These are phyloP conservation scores for Pentamera pediparva DNA, from an alignment of 53 echinoderm and acorn worm genomes.

Conservation along the genomic window DNA sequence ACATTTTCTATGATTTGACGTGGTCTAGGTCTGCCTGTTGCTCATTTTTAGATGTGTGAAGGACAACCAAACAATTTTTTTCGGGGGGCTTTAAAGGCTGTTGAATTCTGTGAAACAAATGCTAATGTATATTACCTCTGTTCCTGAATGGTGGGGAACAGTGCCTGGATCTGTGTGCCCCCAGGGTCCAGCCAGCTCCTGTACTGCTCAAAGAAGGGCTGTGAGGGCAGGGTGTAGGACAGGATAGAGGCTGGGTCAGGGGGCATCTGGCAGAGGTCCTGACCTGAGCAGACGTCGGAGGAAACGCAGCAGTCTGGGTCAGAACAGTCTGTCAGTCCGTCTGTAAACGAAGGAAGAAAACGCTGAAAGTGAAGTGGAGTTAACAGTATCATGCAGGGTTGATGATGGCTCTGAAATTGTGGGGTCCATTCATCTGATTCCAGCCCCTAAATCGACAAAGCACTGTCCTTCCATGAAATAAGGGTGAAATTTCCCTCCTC, in stretches of 20 bases:
- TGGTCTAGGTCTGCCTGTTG: no score
- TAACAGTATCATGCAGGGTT: background rate
- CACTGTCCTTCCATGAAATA: no score
- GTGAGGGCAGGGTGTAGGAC: slow-evolving; percentile 37
- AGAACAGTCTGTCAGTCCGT: slow-evolving; percentile 75
- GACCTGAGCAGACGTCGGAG: slow-evolving; percentile 52
- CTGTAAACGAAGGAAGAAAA: slow-evolving; percentile 11
- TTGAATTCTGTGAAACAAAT: background rate
- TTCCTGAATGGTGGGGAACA: slow-evolving; percentile 17
- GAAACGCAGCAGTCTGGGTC: slow-evolving; percentile 89
- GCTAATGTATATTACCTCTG: slow-evolving; percentile 14
- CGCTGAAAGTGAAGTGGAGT: background rate
- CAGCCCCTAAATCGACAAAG: no score
- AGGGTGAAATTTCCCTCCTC: no score
- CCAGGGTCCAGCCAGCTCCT: slow-evolving; percentile 68
- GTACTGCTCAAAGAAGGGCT: slow-evolving; percentile 84
- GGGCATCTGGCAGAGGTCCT: slow-evolving; percentile 52
- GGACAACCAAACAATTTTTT: background rate
- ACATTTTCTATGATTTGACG: no score
- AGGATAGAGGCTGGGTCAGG: slow-evolving; percentile 64
- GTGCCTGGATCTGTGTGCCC: slow-evolving; percentile 60
- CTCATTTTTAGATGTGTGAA: no score
- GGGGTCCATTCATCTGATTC: no score
- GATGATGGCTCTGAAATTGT: no score
- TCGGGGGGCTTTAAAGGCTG: no score